Percentiles rank a stretch among this genome's conserved stretches.
These are phyloP conservation scores for Seriola dumerili DNA, from an alignment of 2,113 vertebrate genomes.

Conservation along the genomic window DNA sequence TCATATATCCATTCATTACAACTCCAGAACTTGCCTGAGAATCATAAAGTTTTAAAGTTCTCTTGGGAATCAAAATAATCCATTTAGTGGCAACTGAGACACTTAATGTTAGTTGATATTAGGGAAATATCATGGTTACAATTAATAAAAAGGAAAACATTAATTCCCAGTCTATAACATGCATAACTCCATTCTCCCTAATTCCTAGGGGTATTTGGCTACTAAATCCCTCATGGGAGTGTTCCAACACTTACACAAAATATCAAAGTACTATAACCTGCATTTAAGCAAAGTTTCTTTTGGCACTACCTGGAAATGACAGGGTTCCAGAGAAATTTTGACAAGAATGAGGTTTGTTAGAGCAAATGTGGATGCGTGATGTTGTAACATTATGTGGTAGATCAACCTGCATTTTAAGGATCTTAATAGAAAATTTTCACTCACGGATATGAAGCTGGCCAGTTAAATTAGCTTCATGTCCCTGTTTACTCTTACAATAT, in stretches of 20 bases:
- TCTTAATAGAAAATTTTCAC: neutral
- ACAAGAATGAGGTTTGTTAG: neutral
- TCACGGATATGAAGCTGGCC: neutral
- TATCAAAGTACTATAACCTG: neutral
- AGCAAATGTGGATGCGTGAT: neutral
- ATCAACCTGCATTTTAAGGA: neutral
- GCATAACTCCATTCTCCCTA: neutral
- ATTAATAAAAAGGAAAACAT: neutral
- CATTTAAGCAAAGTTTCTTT: neutral
- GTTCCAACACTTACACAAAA: constrained; percentile 8
- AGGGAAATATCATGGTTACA: neutral
- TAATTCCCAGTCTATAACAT: neutral
- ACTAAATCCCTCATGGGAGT: neutral
- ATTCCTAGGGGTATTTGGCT: neutral
- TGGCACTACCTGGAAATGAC: neutral
- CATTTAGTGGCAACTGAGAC: neutral
- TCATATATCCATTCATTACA: neutral
- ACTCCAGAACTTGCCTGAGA: neutral
- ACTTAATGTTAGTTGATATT: neutral
- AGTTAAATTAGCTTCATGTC: constrained; percentile 4
- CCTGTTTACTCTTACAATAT: neutral
- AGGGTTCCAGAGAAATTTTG: neutral
- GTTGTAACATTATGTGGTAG: neutral
- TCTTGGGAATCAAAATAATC: neutral
- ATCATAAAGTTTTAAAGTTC: neutral